These are phyloP conservation scores for Gobio gobio DNA, from an alignment of 2,113 vertebrate species.

Conservation along the genomic window DNA sequence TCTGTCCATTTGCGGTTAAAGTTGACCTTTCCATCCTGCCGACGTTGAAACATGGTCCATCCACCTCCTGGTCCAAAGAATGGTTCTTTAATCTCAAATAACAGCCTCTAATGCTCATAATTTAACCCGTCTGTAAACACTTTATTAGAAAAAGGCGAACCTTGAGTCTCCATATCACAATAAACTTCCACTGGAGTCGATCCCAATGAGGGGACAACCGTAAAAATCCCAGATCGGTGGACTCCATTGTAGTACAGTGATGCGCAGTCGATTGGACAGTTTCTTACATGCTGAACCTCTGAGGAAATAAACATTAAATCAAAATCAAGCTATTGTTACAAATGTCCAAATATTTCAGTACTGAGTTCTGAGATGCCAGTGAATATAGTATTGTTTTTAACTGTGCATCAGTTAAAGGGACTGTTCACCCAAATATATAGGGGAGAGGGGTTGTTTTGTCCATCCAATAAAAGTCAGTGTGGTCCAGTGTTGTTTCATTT, in stretches of 20 bases:
- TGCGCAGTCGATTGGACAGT: constrained; percentile 85
- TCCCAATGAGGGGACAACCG: constrained; percentile 74
- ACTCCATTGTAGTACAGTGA: constrained; percentile 83
- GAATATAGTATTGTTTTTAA: not conserved
- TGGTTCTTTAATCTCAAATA: not conserved
- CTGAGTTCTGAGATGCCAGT: not conserved
- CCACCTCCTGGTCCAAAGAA: constrained; percentile 77
- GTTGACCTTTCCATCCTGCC: constrained; percentile 82
- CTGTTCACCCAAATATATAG: not conserved
- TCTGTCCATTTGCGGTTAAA: constrained; percentile 86
- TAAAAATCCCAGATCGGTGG: constrained; percentile 81
- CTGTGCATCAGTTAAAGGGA: not conserved
- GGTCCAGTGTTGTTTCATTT: not conserved
- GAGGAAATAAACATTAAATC: constrained; percentile 5
- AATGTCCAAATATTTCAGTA: not conserved
- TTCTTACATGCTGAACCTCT: constrained; percentile 76
- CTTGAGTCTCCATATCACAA: constrained; percentile 88
- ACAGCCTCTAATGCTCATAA: not conserved
- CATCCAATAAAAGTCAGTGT: too few species aligned
- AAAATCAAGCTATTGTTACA: constrained; percentile 1
- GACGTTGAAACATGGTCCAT: constrained; percentile 86
- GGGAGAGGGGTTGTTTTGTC: too few species aligned
- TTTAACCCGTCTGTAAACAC: not conserved
- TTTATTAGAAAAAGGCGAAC: constrained; percentile 59
- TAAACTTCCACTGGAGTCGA: constrained; percentile 79